Evolutionary conservation across 2,888 invertebrate species (phyloP), one percentile per base, ranked within the genome.

Genomic region (Pocota personata): DNA sequence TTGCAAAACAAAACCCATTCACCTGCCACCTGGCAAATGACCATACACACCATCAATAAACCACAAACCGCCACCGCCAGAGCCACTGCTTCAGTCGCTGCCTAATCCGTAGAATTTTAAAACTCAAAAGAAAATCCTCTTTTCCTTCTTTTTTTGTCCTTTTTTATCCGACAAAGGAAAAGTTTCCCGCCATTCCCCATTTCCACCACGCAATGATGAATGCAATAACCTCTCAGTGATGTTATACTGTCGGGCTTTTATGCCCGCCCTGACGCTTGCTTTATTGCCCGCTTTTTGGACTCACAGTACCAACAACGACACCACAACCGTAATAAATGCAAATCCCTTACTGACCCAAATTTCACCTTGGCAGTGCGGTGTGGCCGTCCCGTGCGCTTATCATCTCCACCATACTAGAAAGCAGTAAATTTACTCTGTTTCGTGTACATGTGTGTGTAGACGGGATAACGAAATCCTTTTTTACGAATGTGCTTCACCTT

Each of bases 331-430:
- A 82, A 77, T 76, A 48, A 64, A 86, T 86, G 86, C 86, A 86
- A 86, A 86, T 86, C 82, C 82, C 60, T 62, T 32, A 60, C 72
- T 86, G 86, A 86, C 86, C 86, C 82, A 82, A 80, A 86, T 86
- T 77, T 86, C 72, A 86, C 67, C 60, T 67, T 60, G 55, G 57
- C 66, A 58, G 24, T 71, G 37, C 60, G 58, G 52, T 12, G 35
- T 14, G 43, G 64, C 66, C 48, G 69, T 73, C 73, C n/a, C 50
- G 4, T 4, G 2, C 46, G 86, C 82, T 86, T 86, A 86, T 86
- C 86, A 82, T 60, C 76, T 55, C 66, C 43, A 24, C 60, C 55
- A 66, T 30, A 12, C 43, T 46, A 57, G 40, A 55, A 50, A 57
- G 64, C 76, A 67, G 86, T 82, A 86, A 86, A 86, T 82, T 77